Evolutionary conservation across 1,140 invertebrate species (phyloP), one percentile per base, ranked within the genome.

Genomic region (Aphelenchoides avenae): DNA sequence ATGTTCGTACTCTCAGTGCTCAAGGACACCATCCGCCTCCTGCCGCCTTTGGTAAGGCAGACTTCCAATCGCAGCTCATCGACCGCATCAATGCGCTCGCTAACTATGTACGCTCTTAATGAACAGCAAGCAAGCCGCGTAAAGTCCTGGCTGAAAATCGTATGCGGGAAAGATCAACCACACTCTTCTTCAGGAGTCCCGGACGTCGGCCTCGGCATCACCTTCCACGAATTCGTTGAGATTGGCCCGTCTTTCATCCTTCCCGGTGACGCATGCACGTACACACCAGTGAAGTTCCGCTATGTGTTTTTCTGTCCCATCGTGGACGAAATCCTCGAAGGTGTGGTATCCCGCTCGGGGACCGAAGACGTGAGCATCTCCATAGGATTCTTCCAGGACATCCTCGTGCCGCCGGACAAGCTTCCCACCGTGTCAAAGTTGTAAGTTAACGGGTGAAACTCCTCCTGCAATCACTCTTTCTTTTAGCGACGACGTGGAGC

Each of bases 181-280:
- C n/a, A n/a, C n/a, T n/a, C 18, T 39, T 34, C 34, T 58, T 11
- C 52, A 41, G 52, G 52, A 15, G 57, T 58, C 26, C 51, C 51
- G 29, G 33, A 58, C 39, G 56, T 58, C 29, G 56, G 56, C 4
- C 41, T 58, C 22, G 52, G 56, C 39, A 58, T 58, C 11, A 58
- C 56, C 3, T 58, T 58, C 47, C 57, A 57, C 33, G 51, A 56
- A 34, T 58, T 58, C 15, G 57, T 37, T 31, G 57, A 58, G 24
- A 52, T 52, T 27, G 51, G 39, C 7, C 30, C 33, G 36, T 58
- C 56, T 24, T 61, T 13, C 24, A 58, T 58, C 39, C 31, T 52
- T 24, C 56, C 51, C n/a, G 56, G 56, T 6, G 31, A 34, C 37
- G 53, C 56, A 9, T 56, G 49, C 15, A 59, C 48, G 5, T 44